A percentile compares a stretch with the other conserved stretches of the same genome.
Evolutionary conservation across 2,797 vertebrate species (phyloP).

Genomic region (Bradypodion ventrale): DNA sequence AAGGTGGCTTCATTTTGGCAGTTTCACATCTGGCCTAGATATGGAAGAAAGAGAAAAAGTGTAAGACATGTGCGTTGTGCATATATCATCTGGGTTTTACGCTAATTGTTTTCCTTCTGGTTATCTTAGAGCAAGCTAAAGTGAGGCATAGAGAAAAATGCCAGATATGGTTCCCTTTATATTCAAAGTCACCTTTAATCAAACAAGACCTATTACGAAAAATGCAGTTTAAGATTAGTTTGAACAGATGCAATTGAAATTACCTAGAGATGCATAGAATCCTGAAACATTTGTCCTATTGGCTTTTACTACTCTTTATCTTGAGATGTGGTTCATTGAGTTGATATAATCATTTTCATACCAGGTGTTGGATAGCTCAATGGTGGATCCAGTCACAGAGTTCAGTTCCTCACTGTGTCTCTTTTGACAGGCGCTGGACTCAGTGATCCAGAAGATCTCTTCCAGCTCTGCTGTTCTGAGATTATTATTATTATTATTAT

Average conservation of each 20-base stretch:
- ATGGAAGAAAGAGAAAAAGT: too few relatives aligned
- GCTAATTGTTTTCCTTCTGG: not conserved
- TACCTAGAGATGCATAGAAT: not conserved
- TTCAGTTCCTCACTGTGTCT: too few relatives aligned
- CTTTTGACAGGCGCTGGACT: too few relatives aligned
- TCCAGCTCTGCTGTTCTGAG: too few relatives aligned
- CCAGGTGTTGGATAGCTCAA: constrained; percentile 9
- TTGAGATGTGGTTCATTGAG: not conserved
- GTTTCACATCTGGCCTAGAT: too few relatives aligned
- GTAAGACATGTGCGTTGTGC: not conserved
- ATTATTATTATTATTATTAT: too few relatives aligned
- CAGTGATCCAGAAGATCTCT: too few relatives aligned
- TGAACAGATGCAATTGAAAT: not conserved
- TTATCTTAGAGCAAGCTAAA: too few relatives aligned
- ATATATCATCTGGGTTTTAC: not conserved
- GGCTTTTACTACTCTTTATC: not conserved
- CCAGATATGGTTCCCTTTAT: not conserved
- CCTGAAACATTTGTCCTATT: not conserved
- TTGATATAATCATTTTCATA: constrained; percentile 11
- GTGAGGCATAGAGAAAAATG: not conserved
- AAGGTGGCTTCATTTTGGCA: too few relatives aligned
- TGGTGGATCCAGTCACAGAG: too few relatives aligned
- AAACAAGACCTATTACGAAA: not conserved
- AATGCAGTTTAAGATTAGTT: not conserved
- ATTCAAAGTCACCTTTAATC: not conserved